phyloP scores from a whole-genome alignment of 2,888 invertebrate genomes.

The Bombyx huttoni region DNA sequence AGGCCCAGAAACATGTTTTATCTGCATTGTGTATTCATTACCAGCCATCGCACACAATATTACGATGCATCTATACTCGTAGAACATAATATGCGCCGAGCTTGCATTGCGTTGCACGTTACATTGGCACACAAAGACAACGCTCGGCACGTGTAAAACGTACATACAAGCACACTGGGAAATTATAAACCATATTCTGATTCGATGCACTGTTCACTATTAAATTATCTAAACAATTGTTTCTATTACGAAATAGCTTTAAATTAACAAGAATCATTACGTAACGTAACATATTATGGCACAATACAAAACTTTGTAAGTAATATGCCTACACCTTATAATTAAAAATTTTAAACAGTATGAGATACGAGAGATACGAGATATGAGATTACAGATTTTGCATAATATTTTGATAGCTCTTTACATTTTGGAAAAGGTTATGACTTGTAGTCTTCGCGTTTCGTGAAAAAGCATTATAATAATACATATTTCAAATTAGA shows the following conservation, averaged over 20 bases:
- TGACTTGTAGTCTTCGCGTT: too few relatives aligned
- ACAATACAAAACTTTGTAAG: too few relatives aligned
- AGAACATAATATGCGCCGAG: background rate
- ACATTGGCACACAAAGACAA: background rate
- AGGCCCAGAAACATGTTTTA: background rate
- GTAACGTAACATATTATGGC: too few relatives aligned
- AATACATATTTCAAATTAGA: too few relatives aligned
- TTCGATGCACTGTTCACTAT: background rate
- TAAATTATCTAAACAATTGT: background rate
- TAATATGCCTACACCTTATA: too few relatives aligned
- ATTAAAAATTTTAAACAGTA: too few relatives aligned
- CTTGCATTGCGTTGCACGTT: background rate
- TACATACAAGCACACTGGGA: conserved; percentile 18
- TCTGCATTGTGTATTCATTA: background rate
- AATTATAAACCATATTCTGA: background rate
- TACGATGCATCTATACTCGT: background rate
- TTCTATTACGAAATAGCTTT: background rate
- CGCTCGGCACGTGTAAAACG: conserved; percentile 36
- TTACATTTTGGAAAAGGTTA: too few relatives aligned
- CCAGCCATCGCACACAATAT: background rate
- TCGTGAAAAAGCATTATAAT: too few relatives aligned
- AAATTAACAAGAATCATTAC: background rate
- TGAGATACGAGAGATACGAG: too few relatives aligned
- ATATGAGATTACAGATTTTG: too few relatives aligned
- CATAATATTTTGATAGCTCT: too few relatives aligned